Base-by-base conservation (phyloP, 1,140 invertebrate species). In the Apocrypta bakeri region DNA sequence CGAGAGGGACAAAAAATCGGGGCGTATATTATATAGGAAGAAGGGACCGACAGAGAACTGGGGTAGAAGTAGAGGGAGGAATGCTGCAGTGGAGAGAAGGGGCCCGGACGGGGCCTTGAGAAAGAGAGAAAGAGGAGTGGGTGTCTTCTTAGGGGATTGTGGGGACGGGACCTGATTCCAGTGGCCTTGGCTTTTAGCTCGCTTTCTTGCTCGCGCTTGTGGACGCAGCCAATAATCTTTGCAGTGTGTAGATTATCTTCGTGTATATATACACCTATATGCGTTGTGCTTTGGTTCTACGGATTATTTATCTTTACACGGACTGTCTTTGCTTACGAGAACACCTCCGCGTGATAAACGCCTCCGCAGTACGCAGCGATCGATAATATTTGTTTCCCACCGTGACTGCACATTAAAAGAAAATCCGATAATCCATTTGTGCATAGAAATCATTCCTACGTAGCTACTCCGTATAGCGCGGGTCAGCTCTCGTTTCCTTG, bases 81-180 rank as follows among this genome's bases (percentile, higher is more conserved):
- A 77, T 77, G 61, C 31, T 56, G 40, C 12, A 68, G 68, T 64
- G 33, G 81, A 84, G 74, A 71, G 71, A 75, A 25, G 40, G 73
- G 77, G 72, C 42, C 24, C n/a, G 73, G 61, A 83, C 27, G 78
- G 82, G 69, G 69, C 42, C 79, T 21, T 56, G 48, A 83, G 80
- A 79, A 81, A 83, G 79, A 73, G 69, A 80, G 83, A 79, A 81
- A 77, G 87, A 88, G 87, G 85, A 85, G 86, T 80, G 82, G 84
- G 83, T 63, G 82, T 81, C 79, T 74, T 74, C 79, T 64, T 31
- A 68, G 71, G 31, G 29, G 40, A 84, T 64, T 71, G 82, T 82
- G 86, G 83, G 85, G 80, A 56, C 48, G 29, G 21, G n/a, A 48
- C 17, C 71, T 64, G 14, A 63, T 7, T 24, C 21, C 25, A 21